Conservation (phyloP, 2,797 vertebrate species). For the Ibycter americanus region DNA sequence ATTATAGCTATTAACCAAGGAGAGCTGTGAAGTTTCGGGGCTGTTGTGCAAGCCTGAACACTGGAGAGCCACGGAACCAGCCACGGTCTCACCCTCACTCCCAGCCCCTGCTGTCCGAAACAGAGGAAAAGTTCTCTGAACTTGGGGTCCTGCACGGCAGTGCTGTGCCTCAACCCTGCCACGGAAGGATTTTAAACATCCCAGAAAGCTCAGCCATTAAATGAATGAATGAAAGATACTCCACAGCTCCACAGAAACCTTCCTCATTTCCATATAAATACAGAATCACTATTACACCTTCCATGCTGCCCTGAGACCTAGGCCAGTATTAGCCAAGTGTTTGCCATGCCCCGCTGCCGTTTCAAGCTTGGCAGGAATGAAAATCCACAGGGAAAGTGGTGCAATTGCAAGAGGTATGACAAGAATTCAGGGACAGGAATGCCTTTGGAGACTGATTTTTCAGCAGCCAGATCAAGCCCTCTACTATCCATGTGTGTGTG, state of each 20-base stretch:
- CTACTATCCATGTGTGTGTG: background rate
- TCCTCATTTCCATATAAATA: background rate
- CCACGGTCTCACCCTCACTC: background rate
- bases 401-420: background rate
- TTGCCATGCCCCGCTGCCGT: background rate
- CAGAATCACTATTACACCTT: background rate
- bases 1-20: background rate
- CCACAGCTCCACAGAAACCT: background rate
- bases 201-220: background rate
- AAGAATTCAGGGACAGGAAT: background rate
- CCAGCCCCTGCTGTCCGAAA: background rate
- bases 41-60: background rate
- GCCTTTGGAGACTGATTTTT: background rate
- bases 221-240: background rate
- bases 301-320: background rate
- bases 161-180: background rate
- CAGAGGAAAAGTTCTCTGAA: background rate
- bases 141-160: fast-evolving
- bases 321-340: background rate
- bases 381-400: background rate
- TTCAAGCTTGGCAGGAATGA: background rate
- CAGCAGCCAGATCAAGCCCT: background rate
- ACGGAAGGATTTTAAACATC: background rate
- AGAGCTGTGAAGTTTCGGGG: background rate
- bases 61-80: background rate